Base-by-base conservation (phyloP, 2,113 vertebrate species). In the Pao palembangensis region DNA sequence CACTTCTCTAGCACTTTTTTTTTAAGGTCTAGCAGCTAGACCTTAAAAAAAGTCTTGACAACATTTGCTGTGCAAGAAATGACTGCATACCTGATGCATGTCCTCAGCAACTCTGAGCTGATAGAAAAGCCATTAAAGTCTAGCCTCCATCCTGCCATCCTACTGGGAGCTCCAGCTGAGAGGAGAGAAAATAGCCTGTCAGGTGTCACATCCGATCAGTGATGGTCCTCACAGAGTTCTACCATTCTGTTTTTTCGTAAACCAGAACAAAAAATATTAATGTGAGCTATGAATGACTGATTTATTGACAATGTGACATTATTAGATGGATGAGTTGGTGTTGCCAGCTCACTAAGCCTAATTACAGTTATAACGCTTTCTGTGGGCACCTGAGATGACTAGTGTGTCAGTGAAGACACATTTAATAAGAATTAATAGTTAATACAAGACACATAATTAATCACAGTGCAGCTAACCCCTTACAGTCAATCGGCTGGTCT, bases 401-500 rank as follows among this genome's bases (percentile, higher is more conserved):
- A 19, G 49, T 13, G 6, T 57, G 73, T 71, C 77, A 19, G 20
- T 0, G 43, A 64, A 64, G 69, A 74, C 49, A 61, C 76, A 85
- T 82, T 75, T 31, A 31, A 31, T 31, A 31, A 31, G 28, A 31
- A 31, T 31, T 31, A 31, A 8, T 31, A 31, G 28, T 31, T 31
- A 31, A 31, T 31, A 31, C 5, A 31, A 31, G 28, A 31, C 28
- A 31, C 28, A 67, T 58, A 70, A 64, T 78, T 70, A 79, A 80
- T 71, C 63, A 72, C 51, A 15, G 52, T 70, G 69, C 67, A 66
- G 61, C 73, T 65, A 58, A 56, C 61, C 78, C 78, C 53, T 65
- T 53, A 10, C 75, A 76, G 86, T 88, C 65, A 80, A 86, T 80
- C 73, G 78, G 61, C 55, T 73, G 25, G 71, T 78, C 79, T 67